Percentiles rank a stretch among this genome's conserved stretches.
Evolutionary conservation across 2,797 vertebrate species (phyloP).

Genomic region (Chiloscyllium punctatum): DNA sequence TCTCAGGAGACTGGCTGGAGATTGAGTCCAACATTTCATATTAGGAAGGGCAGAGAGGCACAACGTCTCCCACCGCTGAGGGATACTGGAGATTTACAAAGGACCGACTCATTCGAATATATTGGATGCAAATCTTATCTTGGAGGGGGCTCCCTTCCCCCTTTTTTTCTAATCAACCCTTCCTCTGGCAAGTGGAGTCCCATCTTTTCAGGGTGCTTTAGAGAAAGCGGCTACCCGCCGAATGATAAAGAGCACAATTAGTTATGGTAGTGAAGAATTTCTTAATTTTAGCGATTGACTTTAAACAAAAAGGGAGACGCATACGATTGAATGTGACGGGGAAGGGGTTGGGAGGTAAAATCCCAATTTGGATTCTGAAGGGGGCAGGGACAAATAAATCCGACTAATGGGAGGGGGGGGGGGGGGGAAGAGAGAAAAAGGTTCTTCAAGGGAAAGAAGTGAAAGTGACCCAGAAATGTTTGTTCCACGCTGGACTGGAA

Average conservation of each 20-base stretch:
- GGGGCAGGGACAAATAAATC: background rate
- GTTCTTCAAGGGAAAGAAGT: background rate
- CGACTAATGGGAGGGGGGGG: no score
- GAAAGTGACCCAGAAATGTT: background rate
- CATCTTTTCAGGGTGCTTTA: slow-evolving; percentile 25
- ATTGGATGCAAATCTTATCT: slow-evolving; percentile 3
- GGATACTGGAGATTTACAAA: background rate
- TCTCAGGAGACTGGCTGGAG: slow-evolving; percentile 40
- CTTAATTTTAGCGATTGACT: background rate
- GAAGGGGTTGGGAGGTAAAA: background rate
- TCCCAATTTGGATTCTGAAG: background rate
- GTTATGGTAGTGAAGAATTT: background rate
- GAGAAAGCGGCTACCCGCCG: background rate
- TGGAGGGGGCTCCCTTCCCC: background rate
- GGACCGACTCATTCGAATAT: background rate
- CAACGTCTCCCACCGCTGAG: background rate
- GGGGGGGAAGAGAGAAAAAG: background rate
- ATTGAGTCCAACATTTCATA: slow-evolving; percentile 32
- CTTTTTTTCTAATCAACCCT: background rate
- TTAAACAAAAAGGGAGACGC: background rate
- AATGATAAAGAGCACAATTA: slow-evolving; percentile 5
- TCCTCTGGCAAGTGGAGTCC: background rate
- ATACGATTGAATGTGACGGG: background rate
- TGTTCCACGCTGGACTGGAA: background rate
- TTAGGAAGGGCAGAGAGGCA: background rate